A percentile compares a stretch with the other conserved stretches of the same genome.
Conservation (phyloP, 2,113 vertebrate genomes). For the Epinephelus moara region DNA sequence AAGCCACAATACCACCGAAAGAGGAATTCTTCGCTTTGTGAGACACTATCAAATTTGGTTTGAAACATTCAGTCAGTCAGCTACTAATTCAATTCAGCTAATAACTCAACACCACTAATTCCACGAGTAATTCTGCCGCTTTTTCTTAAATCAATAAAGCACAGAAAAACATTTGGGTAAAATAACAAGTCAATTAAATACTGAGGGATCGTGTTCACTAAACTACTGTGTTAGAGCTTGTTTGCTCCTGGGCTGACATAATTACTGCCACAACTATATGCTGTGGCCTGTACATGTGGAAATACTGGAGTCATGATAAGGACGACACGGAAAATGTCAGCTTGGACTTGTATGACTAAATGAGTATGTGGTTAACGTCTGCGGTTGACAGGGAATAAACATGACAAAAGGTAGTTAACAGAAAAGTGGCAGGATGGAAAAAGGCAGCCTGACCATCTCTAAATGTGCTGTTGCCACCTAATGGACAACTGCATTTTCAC, state of each 20-base stretch:
- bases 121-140: neutral
- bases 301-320: conserved; percentile 22
- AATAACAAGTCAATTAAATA: conserved; percentile 16
- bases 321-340: conserved; percentile 13
- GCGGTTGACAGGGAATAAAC: conserved; percentile 33
- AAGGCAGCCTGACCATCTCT: neutral
- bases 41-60: neutral
- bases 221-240: neutral
- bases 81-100: conserved; percentile 1
- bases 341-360: conserved; percentile 39
- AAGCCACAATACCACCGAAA: neutral
- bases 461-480: conserved; percentile 79
- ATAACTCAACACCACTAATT: neutral
- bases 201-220: conserved; percentile 17
- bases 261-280: neutral
- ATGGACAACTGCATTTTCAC: conserved; percentile 64
- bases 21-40: neutral
- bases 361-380: conserved; percentile 33
- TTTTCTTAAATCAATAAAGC: neutral
- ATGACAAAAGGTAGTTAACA: conserved; percentile 19
- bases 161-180: neutral
- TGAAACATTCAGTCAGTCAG: neutral
- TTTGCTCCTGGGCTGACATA: conserved; percentile 23
- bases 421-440: neutral
- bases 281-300: neutral